Base-by-base conservation (phyloP, 2,797 vertebrate species). In the Fundulus diaphanus region DNA sequence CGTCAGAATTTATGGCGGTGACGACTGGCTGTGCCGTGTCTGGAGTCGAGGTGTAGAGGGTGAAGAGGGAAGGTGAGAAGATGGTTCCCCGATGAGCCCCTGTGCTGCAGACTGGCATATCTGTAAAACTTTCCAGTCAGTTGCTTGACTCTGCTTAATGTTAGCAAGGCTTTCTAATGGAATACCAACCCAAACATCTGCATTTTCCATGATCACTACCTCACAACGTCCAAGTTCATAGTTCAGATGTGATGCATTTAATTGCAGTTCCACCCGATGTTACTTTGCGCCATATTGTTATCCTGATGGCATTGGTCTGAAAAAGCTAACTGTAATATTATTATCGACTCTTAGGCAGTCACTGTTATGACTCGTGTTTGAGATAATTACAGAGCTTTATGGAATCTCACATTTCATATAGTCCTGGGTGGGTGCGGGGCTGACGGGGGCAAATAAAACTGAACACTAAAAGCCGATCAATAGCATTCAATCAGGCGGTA, bases 401-500 rank as follows among this genome's bases (percentile, higher is more conserved):
- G 54, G 61, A 72, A 76, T 76, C 67, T 78, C 68, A 52, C 80
- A n/a, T 67, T 70, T 82, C 72, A 76, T 31, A 72, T 54, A 20
- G 44, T 33, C 46, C 31, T 1, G 20, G 46, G 73, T 74, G 74
- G 40, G 11, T n/a, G n/a, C n/a, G n/a, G n/a, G n/a, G n/a, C n/a
- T n/a, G n/a, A n/a, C n/a, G n/a, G n/a, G n/a, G 61, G 57, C 31
- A 35, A 68, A 52, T 65, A 69, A 73, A 44, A 46, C 4, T 15
- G 33, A 61, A 83, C 69, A 74, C 73, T 51, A 40, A 83, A 71
- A 66, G 52, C 46, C 49, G 70, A 91, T 91, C 90, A 85, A 89
- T 90, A 82, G 35, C 75, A 49, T 90, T 85, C 84, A 86, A 86
- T 89, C 85, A 87, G 76, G 68, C 61, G 37, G 42, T 42, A 76